Evolutionary conservation across 2,113 vertebrate species (phyloP).

Genomic region (Mirza zaza): DNA sequence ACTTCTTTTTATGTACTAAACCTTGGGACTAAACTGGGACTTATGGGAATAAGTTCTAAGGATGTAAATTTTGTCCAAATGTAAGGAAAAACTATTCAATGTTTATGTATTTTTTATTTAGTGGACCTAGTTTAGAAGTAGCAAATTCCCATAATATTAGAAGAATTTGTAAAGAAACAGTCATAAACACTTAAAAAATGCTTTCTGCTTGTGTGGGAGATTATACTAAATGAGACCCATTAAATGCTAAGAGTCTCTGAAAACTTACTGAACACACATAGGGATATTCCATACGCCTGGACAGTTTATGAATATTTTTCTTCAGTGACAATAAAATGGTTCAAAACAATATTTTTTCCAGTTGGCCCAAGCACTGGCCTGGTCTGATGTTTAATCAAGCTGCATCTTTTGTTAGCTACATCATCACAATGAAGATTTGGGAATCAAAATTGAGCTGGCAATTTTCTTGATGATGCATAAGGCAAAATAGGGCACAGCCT

Average conservation of each 20-base stretch:
- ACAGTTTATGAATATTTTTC: slow-evolving; percentile 51
- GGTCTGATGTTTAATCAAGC: slow-evolving; percentile 57
- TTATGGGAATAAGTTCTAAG: slow-evolving; percentile 8
- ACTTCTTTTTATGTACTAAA: slow-evolving; percentile 21
- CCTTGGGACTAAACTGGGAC: neutral
- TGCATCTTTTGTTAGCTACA: slow-evolving; percentile 69
- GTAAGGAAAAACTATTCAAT: neutral
- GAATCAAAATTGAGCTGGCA: slow-evolving; percentile 67
- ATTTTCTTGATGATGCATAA: slow-evolving; percentile 72
- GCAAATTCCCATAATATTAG: neutral
- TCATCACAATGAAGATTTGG: slow-evolving; percentile 66
- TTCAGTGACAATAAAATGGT: slow-evolving; percentile 37
- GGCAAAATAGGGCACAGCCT: slow-evolving; percentile 69
- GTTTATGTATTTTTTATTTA: neutral
- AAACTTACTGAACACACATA: neutral
- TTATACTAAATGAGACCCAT: neutral
- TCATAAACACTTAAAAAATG: neutral
- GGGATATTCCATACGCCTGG: neutral
- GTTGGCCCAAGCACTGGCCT: neutral
- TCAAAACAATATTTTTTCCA: slow-evolving; percentile 37
- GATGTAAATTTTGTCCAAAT: slow-evolving; percentile 6
- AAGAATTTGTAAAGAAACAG: slow-evolving; percentile 27
- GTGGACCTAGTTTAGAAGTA: neutral
- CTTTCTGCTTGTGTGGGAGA: neutral
- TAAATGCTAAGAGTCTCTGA: neutral